A percentile compares a stretch with the other conserved stretches of the same genome.
Evolutionary conservation across 2,113 vertebrate species (phyloP).

Genomic region (Axis porcinus): DNA sequence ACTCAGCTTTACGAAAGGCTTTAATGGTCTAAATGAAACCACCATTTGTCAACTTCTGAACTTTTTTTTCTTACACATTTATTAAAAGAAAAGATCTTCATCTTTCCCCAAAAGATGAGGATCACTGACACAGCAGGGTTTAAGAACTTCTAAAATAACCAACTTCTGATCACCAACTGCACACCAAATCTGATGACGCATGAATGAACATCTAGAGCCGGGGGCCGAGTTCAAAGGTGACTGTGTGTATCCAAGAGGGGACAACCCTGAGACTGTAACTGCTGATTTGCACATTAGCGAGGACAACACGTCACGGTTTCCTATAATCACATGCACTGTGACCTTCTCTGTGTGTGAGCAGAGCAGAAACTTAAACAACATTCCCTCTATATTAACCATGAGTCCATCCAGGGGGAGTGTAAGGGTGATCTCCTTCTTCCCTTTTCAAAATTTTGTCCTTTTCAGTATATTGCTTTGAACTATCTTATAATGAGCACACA

Average conservation of each 20-base stretch:
- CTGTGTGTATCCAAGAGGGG: not conserved
- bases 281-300: not conserved
- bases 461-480: not conserved
- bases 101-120: not conserved
- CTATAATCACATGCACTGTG: fast-evolving
- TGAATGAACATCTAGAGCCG: not conserved
- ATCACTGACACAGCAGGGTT: not conserved
- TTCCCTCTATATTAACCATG: not conserved
- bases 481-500: not conserved
- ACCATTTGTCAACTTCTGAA: not conserved
- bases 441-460: not conserved
- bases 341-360: fast-evolving
- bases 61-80: not conserved
- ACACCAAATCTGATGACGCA: not conserved
- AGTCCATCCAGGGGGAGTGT: not conserved
- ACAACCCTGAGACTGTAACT: not conserved
- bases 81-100: not conserved
- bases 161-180: not conserved
- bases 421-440: not conserved
- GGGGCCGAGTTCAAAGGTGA: fast-evolving
- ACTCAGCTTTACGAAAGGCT: not conserved
- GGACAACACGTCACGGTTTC: fast-evolving
- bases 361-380: not conserved
- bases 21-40: not conserved
- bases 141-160: not conserved